Evolutionary conservation across 2,113 vertebrate species (phyloP).

Genomic region (Aythya baeri): DNA sequence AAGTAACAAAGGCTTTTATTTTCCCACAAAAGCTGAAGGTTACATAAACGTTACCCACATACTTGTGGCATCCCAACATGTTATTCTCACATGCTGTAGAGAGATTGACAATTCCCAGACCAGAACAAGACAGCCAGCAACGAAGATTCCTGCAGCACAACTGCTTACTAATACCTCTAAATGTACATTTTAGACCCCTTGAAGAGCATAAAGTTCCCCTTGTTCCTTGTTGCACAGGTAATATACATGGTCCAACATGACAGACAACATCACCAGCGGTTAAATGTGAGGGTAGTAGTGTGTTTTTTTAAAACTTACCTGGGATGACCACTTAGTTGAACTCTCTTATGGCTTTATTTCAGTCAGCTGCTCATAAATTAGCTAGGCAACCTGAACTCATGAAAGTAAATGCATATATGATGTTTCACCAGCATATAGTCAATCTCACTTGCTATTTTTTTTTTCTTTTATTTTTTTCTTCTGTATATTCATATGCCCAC

Average conservation of each 20-base stretch:
- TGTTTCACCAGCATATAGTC: not conserved
- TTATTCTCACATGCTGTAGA: constrained; percentile 48
- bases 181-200: constrained; percentile 9
- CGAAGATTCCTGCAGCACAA: constrained; percentile 10
- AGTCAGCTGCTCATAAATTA: constrained; percentile 43
- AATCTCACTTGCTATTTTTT: not conserved
- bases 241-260: not conserved
- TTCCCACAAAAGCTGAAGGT: constrained; percentile 67
- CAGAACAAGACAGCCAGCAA: constrained; percentile 14
- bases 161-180: constrained; percentile 24
- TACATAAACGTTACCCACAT: constrained; percentile 49
- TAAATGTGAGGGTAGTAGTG: not conserved
- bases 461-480: not conserved
- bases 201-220: constrained; percentile 16
- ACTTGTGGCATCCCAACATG: constrained; percentile 45
- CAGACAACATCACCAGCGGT: constrained; percentile 35
- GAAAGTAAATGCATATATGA: constrained; percentile 21
- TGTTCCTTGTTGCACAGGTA: not conserved
- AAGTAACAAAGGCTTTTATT: constrained; percentile 73
- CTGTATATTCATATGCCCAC: not conserved
- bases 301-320: not conserved
- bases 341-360: not conserved
- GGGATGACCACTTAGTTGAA: constrained; percentile 8
- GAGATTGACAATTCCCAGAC: constrained; percentile 40
- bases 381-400: not conserved